A percentile compares a stretch with the other conserved stretches of the same genome.
Evolutionary conservation across 2,113 vertebrate genomes (phyloP).

Genomic region (Daboia siamensis): DNA sequence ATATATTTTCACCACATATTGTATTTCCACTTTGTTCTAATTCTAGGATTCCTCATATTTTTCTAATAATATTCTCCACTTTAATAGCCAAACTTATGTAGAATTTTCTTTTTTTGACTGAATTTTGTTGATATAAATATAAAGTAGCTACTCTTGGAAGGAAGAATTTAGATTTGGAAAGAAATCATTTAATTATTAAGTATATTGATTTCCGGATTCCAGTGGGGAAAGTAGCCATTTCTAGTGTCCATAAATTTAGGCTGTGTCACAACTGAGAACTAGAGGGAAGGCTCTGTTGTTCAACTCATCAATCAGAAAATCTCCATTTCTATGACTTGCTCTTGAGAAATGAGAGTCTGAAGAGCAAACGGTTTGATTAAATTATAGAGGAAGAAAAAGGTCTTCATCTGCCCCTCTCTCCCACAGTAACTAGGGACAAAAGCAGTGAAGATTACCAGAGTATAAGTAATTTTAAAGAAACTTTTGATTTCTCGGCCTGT

Average conservation of each 20-base stretch:
- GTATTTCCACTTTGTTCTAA: background rate
- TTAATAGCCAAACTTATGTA: background rate
- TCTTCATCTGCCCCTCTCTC: too few relatives aligned
- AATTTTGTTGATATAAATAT: background rate
- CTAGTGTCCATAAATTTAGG: background rate
- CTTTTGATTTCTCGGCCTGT: background rate
- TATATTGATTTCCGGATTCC: background rate
- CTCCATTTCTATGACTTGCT: background rate
- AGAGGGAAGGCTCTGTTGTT: background rate
- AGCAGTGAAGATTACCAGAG: too few relatives aligned
- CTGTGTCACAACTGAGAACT: background rate
- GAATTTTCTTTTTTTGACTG: background rate
- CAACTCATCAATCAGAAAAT: background rate
- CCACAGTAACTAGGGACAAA: too few relatives aligned
- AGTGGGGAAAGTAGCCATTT: background rate
- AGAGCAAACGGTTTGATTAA: background rate
- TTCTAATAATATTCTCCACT: background rate
- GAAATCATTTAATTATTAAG: constrained; percentile 9
- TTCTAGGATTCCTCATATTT: background rate
- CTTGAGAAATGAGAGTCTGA: background rate
- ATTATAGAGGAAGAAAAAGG: background rate
- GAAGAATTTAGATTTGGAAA: background rate
- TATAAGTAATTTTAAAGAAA: background rate
- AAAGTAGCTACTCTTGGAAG: constrained; percentile 7
- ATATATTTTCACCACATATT: background rate